Percentiles rank a stretch among this genome's conserved stretches.
Conservation (phyloP, 2,113 vertebrate genomes). For the Alethe castanea region DNA sequence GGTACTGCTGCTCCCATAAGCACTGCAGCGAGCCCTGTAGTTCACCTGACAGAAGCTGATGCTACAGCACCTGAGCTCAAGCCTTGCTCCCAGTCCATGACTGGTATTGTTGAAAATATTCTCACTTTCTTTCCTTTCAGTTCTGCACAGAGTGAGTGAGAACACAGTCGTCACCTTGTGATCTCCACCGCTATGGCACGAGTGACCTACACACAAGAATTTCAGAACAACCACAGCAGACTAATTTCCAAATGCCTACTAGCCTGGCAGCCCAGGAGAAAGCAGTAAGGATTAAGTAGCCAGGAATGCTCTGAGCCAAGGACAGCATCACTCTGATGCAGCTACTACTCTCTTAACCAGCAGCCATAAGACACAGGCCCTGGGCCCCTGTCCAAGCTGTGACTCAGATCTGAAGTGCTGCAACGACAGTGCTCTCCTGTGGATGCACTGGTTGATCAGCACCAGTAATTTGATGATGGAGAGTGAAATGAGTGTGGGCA, state of each 20-base stretch:
- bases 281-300: neutral
- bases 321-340: neutral
- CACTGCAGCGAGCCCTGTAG: neutral
- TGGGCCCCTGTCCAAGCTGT: neutral
- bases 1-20: neutral
- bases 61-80: neutral
- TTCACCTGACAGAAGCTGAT: neutral
- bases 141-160: neutral
- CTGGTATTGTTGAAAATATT: neutral
- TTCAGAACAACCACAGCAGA: neutral
- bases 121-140: neutral
- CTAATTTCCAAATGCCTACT: neutral
- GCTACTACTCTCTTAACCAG: neutral
- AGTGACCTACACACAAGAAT: neutral
- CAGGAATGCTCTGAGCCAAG: neutral
- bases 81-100: neutral
- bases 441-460: neutral
- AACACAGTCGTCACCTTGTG: neutral
- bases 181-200: neutral
- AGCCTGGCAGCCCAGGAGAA: neutral
- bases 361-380: neutral
- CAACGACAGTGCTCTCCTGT: constrained; percentile 13
- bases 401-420: constrained; percentile 12
- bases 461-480: neutral
- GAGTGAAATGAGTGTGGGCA: neutral